These are phyloP conservation scores for Epinephelus lanceolatus DNA, from an alignment of 2,113 vertebrate genomes.

Conservation along the genomic window DNA sequence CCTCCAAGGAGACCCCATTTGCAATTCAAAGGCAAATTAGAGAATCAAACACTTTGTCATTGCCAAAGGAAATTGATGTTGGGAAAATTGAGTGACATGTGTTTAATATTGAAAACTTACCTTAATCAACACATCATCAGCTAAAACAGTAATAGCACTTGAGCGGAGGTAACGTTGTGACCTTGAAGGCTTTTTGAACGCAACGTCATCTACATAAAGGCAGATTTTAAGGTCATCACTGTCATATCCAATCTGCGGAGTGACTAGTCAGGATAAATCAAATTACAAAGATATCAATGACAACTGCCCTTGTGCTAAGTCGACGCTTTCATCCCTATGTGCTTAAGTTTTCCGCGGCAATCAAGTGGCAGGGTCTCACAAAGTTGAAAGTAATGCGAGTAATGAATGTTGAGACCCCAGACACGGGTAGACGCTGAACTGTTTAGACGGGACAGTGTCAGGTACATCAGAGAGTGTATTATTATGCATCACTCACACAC, in stretches of 20 bases:
- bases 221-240: conserved; percentile 68
- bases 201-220: conserved; percentile 48
- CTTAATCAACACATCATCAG: conserved; percentile 65
- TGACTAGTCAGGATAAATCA: conserved; percentile 71
- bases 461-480: conserved; percentile 47
- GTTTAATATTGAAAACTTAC: conserved; percentile 70
- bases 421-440: conserved; percentile 32
- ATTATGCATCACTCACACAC: conserved; percentile 57
- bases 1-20: conserved; percentile 69
- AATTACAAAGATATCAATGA: conserved; percentile 60
- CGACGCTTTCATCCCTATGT: conserved; percentile 47
- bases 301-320: conserved; percentile 65
- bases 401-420: conserved; percentile 30
- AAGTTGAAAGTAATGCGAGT: conserved; percentile 54
- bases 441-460: conserved; percentile 53
- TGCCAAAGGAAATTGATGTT: conserved; percentile 64
- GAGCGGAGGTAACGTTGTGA: conserved; percentile 43
- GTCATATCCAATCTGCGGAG: conserved; percentile 64
- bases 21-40: conserved; percentile 78
- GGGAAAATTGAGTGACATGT: conserved; percentile 64
- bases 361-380: conserved; percentile 33
- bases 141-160: conserved; percentile 37
- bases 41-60: conserved; percentile 74
- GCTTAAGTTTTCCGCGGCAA: conserved; percentile 44
- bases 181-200: conserved; percentile 45